Conservation (phyloP, 92 coral and sea anemone species). For the Umimayanthus kanabou region DNA sequence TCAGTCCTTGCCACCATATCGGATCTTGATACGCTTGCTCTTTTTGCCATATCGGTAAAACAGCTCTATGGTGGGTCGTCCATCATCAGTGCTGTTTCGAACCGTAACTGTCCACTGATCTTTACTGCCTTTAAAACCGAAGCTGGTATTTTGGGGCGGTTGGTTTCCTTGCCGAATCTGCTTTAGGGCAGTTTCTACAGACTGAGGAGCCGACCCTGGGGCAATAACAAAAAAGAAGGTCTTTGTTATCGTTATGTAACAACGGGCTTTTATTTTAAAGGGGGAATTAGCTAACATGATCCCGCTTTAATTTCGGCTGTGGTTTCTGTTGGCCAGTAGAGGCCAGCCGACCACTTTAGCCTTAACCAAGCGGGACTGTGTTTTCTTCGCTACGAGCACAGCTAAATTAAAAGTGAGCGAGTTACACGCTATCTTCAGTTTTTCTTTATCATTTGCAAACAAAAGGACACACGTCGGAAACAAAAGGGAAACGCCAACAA, state of each 20-base stretch:
- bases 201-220: not conserved
- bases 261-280: too few relatives aligned
- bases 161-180: not conserved
- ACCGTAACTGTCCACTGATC: not conserved
- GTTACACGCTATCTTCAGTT: too few relatives aligned
- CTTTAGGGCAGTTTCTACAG: not conserved
- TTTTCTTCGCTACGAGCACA: too few relatives aligned
- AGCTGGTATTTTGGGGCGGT: not conserved
- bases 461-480: too few relatives aligned
- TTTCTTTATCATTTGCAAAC: too few relatives aligned
- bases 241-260: not conserved
- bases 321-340: too few relatives aligned
- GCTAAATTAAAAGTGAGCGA: too few relatives aligned
- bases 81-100: not conserved
- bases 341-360: too few relatives aligned
- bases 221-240: not conserved
- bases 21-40: constrained; percentile 6
- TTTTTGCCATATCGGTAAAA: not conserved
- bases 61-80: not conserved
- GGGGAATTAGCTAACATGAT: too few relatives aligned
- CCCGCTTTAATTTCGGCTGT: too few relatives aligned
- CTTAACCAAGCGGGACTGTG: too few relatives aligned
- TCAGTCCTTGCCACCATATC: constrained; percentile 4
- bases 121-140: not conserved
- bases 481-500: too few relatives aligned